phyloP scores from a whole-genome alignment of 2,113 vertebrate genomes.

The Sinosuthora webbiana region DNA sequence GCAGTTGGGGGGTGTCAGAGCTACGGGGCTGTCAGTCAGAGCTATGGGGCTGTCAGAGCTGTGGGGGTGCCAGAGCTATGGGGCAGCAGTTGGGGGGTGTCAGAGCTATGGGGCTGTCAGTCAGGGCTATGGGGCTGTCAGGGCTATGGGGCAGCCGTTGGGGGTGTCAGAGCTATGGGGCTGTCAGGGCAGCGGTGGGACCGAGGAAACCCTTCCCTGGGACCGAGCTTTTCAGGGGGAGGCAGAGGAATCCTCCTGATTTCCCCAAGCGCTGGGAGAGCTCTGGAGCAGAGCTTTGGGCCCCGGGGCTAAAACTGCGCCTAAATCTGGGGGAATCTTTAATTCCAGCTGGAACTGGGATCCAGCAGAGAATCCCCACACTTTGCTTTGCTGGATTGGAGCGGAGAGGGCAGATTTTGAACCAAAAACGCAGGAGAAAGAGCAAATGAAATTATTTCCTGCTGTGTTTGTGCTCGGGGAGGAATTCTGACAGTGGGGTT shows the following conservation, averaged over 20 bases:
- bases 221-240: neutral
- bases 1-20: no score
- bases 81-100: no score
- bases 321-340: neutral
- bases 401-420: neutral
- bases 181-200: neutral
- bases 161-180: neutral
- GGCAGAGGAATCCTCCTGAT: neutral
- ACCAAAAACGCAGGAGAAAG: neutral
- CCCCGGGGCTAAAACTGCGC: neutral
- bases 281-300: neutral
- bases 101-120: no score
- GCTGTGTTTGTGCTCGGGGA: neutral
- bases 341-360: neutral
- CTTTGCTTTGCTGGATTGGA: neutral
- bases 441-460: neutral
- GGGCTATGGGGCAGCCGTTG: no score
- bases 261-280: neutral
- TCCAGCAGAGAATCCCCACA: neutral
- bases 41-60: neutral
- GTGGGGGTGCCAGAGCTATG: no score
- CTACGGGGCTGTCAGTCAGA: no score
- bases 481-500: neutral
- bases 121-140: no score
- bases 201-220: neutral